Base-by-base conservation (phyloP, 2,113 vertebrate genomes). In the Gambusia affinis region DNA sequence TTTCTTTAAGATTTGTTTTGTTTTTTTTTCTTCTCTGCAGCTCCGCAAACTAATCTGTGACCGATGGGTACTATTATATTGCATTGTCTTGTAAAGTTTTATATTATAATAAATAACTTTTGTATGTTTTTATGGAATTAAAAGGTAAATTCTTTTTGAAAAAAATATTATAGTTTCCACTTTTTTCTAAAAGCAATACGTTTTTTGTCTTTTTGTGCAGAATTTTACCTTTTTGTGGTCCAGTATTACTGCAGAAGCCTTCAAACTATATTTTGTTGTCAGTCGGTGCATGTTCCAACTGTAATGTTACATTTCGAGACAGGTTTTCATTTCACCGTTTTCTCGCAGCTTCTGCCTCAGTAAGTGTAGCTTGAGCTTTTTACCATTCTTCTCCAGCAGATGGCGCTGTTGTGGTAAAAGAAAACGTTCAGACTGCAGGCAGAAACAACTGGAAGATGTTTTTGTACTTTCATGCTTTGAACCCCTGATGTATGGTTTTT, bases 71-170 rank as follows among this genome's bases (percentile, higher is more conserved):
- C 90, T 89, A 92, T 94, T 86, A 84, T 91, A 92, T 90, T 87
- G 87, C 85, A 79, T 85, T 87, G 84, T 93, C 88, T 93, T 94
- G 93, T 94, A 94, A 93, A 91, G 81, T 94, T 94, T 94, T 95
- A 93, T 91, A 81, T 91, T 90, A 85, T 88, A 88, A n/a, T 24
- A 92, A 84, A 85, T 77, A 90, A 91, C 89, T 92, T 93, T 94
- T 92, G 78, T 95, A 92, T 93, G 92, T 93, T 94, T 92, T 91
- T 93, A 88, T 92, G 84, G 66, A 62, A 62, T 10, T 62, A 72
- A 67, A 72, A 75, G 47, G 15, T n/a, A 78, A 75, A 76, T 67
- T 17, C 78, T 47, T 4, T 72, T 1, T 78, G 84, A 78, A 73
- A 70, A 63, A 84, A 80, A 74, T 44, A 10, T 64, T 76, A 75